Percentiles rank a stretch among this genome's conserved stretches.
Evolutionary conservation across 2,113 vertebrate genomes (phyloP).

Genomic region (Solenodon paradoxus): DNA sequence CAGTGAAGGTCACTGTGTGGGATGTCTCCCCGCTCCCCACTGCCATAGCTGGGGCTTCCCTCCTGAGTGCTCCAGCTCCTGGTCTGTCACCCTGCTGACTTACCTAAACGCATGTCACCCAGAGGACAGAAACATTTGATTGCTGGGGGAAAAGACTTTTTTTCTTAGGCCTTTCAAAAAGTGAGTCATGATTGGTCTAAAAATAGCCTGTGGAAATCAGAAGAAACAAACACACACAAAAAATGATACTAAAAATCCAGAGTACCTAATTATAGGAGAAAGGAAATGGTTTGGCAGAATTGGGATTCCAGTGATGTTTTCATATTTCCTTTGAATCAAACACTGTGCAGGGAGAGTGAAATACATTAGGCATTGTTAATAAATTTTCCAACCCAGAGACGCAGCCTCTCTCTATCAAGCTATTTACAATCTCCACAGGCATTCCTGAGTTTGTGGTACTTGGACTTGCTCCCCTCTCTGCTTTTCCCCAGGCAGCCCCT

Average conservation of each 20-base stretch:
- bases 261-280: constrained; percentile 73
- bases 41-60: too few species aligned
- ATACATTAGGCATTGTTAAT: constrained; percentile 48
- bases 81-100: background rate
- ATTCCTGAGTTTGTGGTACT: background rate
- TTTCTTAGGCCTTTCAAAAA: constrained; percentile 60
- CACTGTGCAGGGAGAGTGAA: constrained; percentile 31
- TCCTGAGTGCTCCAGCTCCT: too few species aligned
- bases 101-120: constrained; percentile 32
- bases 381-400: constrained; percentile 38
- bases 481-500: background rate
- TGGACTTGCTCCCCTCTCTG: background rate
- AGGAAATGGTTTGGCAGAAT: constrained; percentile 61
- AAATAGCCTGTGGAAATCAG: constrained; percentile 75
- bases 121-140: constrained; percentile 60
- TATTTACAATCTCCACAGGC: constrained; percentile 25
- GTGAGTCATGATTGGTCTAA: constrained; percentile 76
- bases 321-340: constrained; percentile 63
- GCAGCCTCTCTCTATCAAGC: background rate
- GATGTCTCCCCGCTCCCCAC: background rate
- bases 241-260: constrained; percentile 64
- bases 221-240: constrained; percentile 61
- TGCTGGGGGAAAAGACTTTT: constrained; percentile 17
- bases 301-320: constrained; percentile 65
- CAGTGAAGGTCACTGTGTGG: background rate